A percentile compares a stretch with the other conserved stretches of the same genome.
Conservation (phyloP, 2,113 vertebrate genomes). For the Paramormyrops kingsleyae region DNA sequence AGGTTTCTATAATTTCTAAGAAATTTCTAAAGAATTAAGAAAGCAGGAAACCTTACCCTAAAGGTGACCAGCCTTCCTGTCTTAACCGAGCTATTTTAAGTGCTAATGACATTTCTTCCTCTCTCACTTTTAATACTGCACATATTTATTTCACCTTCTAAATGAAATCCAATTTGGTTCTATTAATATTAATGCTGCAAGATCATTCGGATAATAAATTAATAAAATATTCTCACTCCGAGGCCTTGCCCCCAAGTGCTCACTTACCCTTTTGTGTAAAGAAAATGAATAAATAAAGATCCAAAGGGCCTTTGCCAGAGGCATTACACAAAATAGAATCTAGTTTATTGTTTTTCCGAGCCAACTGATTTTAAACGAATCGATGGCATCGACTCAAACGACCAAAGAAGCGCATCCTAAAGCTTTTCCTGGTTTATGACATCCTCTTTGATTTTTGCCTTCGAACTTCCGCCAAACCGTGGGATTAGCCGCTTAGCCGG, state of each 20-base stretch:
- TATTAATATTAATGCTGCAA: slow-evolving; percentile 82
- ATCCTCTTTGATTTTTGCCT: slow-evolving; percentile 39
- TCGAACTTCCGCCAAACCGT: slow-evolving; percentile 39
- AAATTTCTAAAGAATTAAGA: slow-evolving; percentile 29
- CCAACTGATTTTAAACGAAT: slow-evolving; percentile 68
- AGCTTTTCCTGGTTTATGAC: slow-evolving; percentile 57
- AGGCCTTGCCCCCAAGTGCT: slow-evolving; percentile 73
- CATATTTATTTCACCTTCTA: slow-evolving; percentile 75
- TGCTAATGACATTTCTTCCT: slow-evolving; percentile 40
- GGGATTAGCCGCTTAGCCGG: slow-evolving; percentile 40
- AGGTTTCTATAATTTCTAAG: slow-evolving; percentile 18
- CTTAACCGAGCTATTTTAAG: slow-evolving; percentile 52
- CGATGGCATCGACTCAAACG: slow-evolving; percentile 62
- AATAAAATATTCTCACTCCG: slow-evolving; percentile 76
- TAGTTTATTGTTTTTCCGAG: slow-evolving; percentile 63
- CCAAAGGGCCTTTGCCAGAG: slow-evolving; percentile 62
- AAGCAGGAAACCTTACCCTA: slow-evolving; percentile 43
- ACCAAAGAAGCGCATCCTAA: slow-evolving; percentile 60
- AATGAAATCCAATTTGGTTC: slow-evolving; percentile 80
- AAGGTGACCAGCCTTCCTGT: slow-evolving; percentile 42
- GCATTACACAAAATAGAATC: slow-evolving; percentile 55
- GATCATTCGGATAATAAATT: slow-evolving; percentile 86
- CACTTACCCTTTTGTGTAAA: slow-evolving; percentile 68
- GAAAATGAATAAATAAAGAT: slow-evolving; percentile 60
- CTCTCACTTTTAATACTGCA: slow-evolving; percentile 57